Base-by-base conservation (phyloP, 2,888 invertebrate genomes). In the Morinoia aosen region DNA sequence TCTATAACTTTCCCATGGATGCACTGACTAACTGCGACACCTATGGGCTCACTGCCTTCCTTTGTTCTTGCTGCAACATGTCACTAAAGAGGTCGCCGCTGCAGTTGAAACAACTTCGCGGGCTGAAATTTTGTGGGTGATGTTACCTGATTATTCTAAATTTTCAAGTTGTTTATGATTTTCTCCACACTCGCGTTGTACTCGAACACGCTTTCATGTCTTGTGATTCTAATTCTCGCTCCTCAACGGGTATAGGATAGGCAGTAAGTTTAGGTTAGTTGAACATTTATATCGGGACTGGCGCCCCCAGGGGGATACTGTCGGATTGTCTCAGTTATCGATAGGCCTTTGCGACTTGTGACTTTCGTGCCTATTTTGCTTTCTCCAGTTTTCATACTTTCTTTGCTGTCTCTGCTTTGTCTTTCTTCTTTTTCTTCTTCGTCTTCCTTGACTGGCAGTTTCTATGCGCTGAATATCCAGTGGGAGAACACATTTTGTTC, bases 1-100 rank as follows among this genome's bases (percentile, higher is more conserved):
- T 93, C 57, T 57, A 56, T 33, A 56, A 57, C 93, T 93, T 93
- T 93, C 93, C 93, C 93, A 93, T 56, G 57, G n/a, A 57, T 57
- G 57, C 16, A 93, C 33, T 39, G 58, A 93, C 48, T 40, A 90
- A 39, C 48, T 90, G 90, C 90, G 40, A 76, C 76, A 76, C 76
- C 76, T 76, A 76, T 16, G 76, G 33, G 33, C 76, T 76, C 76
- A 10, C 25, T 76, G 33, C 19, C 33, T 76, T 76, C 8, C 76
- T 76, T 76, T 76, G 76, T 76, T 76, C 61, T 76, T 76, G 8
- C 76, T 76, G 33, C 33, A 76, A 25, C 76, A 33, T 76, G 19
- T 33, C 33, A 33, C 19, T 76, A 76, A 76, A 76, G 16, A 25
- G 33, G 10, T 76, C 8, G 16, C 61, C 76, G 33, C 33, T 76